Evolutionary conservation across 2,113 vertebrate genomes (phyloP), one percentile per base, ranked within the genome.

Genomic region (Promerops cafer): DNA sequence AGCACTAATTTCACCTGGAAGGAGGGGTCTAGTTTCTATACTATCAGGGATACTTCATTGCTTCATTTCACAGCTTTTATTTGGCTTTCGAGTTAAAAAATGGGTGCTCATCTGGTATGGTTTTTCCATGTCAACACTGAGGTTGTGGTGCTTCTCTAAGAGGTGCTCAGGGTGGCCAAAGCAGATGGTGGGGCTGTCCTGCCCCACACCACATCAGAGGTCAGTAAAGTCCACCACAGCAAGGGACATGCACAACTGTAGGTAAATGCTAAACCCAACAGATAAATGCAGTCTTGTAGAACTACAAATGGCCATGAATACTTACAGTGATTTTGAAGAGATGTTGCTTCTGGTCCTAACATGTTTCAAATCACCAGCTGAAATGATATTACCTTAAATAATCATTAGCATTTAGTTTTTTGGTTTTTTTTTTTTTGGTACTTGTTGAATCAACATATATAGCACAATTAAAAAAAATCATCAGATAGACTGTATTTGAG

Each of bases 51-150:
- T 44, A 37, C 11, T 45, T 50, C 9, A 39, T 49, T 6, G n/a
- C 57, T 69, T 83, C 19, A 2, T 70, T 86, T 92, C 86, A 74
- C 47, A 86, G 47, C 9, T 95, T 94, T 74, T 27, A 35, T 87
- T 61, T 83, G 7, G 16, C 42, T 95, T 90, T 59, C 40, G 74
- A 65, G 11, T 19, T 13, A 35, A 45, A 82, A 76, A 57, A 44
- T 27, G 33, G 17, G 21, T 24, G 8, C 21, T 50, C 5, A 37
- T 44, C 35, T 45, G 57, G 56, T 59, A 37, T 0, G 0, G 1
- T n/a, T 88, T 87, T 83, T 61, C 70, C 23, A 26, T 16, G 6
- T 37, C 42, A 77, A 11, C 60, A 28, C 14, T 20, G 50, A 81
- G 42, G 27, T 13, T 39, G 39, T 66, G 56, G 30, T 77, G 54